Conservation (phyloP, 2,113 vertebrate genomes). For the Suricata suricatta region DNA sequence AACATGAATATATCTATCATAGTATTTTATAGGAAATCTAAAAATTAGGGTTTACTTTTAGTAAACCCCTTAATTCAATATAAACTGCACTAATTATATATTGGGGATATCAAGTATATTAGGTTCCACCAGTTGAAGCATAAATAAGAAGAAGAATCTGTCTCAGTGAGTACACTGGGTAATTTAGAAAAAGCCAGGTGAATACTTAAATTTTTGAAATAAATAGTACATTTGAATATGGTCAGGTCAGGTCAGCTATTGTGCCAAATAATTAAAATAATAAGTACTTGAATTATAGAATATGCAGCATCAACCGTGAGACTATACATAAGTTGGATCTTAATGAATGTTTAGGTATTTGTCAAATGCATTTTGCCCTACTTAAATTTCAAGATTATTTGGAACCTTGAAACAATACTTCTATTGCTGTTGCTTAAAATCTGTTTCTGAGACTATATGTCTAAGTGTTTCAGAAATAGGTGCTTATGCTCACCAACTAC, state of each 20-base stretch:
- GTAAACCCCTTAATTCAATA: not conserved
- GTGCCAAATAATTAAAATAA: not conserved
- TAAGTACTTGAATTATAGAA: not conserved
- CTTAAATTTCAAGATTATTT: not conserved
- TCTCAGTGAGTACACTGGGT: not conserved
- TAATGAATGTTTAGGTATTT: not conserved
- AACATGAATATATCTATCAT: not conserved
- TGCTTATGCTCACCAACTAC: not conserved
- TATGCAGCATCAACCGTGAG: not conserved
- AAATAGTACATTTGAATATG: not conserved
- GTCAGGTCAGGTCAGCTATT: not conserved
- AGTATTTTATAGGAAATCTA: not conserved
- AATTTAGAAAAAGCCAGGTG: not conserved
- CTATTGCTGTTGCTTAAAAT: not conserved
- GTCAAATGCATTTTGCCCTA: not conserved
- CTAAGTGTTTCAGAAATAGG: not conserved
- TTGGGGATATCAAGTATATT: not conserved
- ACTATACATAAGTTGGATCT: not conserved
- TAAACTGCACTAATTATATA: not conserved
- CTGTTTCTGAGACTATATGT: not conserved
- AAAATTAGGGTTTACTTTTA: not conserved
- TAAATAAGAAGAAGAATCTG: not conserved
- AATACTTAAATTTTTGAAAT: not conserved
- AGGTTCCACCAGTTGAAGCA: not conserved
- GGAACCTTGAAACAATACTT: not conserved